Base-by-base conservation (phyloP, 2,888 invertebrate genomes). In the Lymantria dispar region DNA sequence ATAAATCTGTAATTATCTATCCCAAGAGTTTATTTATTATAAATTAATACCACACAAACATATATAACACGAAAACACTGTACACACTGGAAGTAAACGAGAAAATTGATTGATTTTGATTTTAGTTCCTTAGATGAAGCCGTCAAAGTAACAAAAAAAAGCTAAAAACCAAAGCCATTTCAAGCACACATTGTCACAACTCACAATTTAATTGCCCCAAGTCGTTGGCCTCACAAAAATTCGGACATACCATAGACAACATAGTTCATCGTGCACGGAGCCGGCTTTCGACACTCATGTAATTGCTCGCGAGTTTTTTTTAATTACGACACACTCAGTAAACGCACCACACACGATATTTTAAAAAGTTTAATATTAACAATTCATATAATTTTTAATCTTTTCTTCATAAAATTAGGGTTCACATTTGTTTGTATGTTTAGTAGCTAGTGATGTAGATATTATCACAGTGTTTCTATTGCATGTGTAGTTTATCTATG, bases 321-420 rank as follows among this genome's bases (percentile, higher is more conserved):
- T 70, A 78, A 79, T 79, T 79, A 72, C 79, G 64, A 76, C 78
- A 76, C 64, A 68, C 66, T 70, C 54, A 48, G 64, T 71, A 68
- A 70, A 70, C 63, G 65, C 64, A 56, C 63, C 63, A 63, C 64
- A 67, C 65, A 63, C 62, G 64, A 54, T 55, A 60, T 55, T 60
- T 62, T 62, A 49, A 58, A 61, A 68, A 58, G 54, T 45, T 52
- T 46, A 45, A 9, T 13, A 51, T 49, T 43, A 40, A 44, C 43
- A 10, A 11, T 0, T 7, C 8, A n/a, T 0, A 1, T 0, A 0
- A 54, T 43, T 38, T 39, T 37, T 7, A 42, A 38, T 43, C 52
- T 52, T 53, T 33, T 1, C 0, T 0, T 0, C 0, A 0, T 1
- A 7, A 0, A 0, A 0, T 12, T 63, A 68, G 9, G 31, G 56